Conservation (phyloP, 2,888 invertebrate genomes). For the Acanthosepion esculentum region DNA sequence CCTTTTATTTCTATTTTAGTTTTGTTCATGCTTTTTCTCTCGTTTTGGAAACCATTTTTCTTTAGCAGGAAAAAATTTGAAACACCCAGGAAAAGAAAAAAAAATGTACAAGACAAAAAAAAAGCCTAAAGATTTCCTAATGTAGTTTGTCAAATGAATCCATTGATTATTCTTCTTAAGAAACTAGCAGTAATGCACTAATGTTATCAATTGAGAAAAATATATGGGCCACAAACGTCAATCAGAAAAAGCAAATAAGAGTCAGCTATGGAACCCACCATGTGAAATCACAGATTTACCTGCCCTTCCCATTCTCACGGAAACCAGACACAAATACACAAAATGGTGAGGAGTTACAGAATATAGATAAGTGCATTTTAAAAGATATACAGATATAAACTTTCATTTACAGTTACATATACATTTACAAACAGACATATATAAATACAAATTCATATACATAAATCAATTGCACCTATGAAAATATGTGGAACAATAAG, state of each 20-base stretch:
- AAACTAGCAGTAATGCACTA: not conserved
- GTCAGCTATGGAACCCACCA: not conserved
- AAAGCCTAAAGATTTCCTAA: not conserved
- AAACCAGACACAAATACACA: not conserved
- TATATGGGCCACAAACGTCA: not conserved
- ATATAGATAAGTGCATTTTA: not conserved
- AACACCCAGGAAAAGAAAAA: not conserved
- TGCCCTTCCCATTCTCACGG: not conserved
- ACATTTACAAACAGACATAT: not conserved
- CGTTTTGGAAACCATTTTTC: not conserved
- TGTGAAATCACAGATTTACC: not conserved
- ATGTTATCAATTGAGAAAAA: not conserved
- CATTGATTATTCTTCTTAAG: not conserved
- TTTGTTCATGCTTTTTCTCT: not conserved
- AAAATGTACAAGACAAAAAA: not conserved
- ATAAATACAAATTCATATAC: not conserved
- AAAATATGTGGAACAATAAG: no score
- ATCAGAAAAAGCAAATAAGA: not conserved
- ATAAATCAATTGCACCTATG: no score
- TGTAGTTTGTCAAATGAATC: slow-evolving; percentile 13
- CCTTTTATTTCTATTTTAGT: no score
- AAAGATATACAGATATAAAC: not conserved
- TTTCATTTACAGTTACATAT: not conserved
- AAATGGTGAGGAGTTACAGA: not conserved
- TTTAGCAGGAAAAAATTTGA: not conserved